Evolutionary conservation across 2,797 vertebrate species (phyloP).

Genomic region (Cottoperca gobio): DNA sequence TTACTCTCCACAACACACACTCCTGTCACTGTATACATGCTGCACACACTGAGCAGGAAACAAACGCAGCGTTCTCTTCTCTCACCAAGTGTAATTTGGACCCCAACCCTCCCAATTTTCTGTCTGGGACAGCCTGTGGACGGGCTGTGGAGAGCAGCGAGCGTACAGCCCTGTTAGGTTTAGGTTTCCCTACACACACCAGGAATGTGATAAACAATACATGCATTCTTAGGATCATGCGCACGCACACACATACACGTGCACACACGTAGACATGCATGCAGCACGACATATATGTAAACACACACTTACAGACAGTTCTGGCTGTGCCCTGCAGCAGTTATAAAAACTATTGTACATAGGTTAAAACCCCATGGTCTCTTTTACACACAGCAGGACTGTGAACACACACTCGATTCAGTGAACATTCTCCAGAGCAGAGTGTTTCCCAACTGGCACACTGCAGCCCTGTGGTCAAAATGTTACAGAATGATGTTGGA

Average conservation of each 20-base stretch:
- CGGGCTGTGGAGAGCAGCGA: conserved; percentile 62
- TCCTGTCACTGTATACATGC: conserved; percentile 61
- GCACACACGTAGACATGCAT: conserved; percentile 6
- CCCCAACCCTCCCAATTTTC: conserved; percentile 81
- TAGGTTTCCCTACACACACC: conserved; percentile 74
- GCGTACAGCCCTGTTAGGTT: conserved; percentile 59
- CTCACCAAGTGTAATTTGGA: conserved; percentile 82
- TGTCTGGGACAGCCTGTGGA: conserved; percentile 80
- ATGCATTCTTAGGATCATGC: conserved; percentile 69
- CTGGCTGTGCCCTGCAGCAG: conserved; percentile 35
- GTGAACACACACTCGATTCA: conserved; percentile 66
- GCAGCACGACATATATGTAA: not conserved
- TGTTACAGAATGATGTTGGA: conserved; percentile 59
- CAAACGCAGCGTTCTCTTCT: conserved; percentile 81
- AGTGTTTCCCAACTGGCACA: conserved; percentile 64
- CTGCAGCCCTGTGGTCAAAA: conserved; percentile 65
- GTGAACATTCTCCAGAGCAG: conserved; percentile 44
- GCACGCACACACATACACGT: conserved; percentile 8
- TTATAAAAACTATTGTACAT: conserved; percentile 60
- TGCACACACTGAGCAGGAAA: conserved; percentile 71
- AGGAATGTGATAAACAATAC: conserved; percentile 81
- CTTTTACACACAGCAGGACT: conserved; percentile 36
- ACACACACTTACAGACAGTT: conserved; percentile 30
- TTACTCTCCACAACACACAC: conserved; percentile 60
- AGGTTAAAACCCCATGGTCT: conserved; percentile 40